Conservation (phyloP, 2,797 vertebrate genomes). For the Podargus strigoides region DNA sequence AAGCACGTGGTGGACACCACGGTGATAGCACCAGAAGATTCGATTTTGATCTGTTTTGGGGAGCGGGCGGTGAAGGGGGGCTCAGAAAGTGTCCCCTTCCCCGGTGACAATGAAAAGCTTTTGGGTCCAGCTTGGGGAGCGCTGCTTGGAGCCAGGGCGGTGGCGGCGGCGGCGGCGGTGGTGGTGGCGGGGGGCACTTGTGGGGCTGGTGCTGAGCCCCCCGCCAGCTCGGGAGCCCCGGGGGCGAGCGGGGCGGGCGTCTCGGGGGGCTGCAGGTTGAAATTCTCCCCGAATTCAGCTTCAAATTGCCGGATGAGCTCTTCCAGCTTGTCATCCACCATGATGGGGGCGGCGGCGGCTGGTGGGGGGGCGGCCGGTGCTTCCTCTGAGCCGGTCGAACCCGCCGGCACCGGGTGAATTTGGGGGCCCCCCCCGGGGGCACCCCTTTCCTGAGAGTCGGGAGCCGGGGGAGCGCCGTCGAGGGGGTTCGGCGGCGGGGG, state of each 20-base stretch:
- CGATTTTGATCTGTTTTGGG: constrained; percentile 92
- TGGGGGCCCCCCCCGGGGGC: constrained; percentile 44
- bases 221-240: constrained; percentile 40
- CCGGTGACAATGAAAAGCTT: constrained; percentile 24
- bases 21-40: constrained; percentile 88
- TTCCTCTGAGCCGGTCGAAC: not conserved
- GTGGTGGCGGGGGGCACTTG: constrained; percentile 3
- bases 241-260: constrained; percentile 23
- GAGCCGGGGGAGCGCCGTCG: constrained; percentile 71
- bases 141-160: not conserved
- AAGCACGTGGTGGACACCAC: constrained; percentile 93
- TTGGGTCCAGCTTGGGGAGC: not conserved
- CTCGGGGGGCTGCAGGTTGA: constrained; percentile 64
- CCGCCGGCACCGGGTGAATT: not conserved
- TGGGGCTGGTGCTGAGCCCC: not conserved
- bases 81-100: constrained; percentile 64
- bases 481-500: not conserved
- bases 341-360: constrained; percentile 69
- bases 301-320: constrained; percentile 95
- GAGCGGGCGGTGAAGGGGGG: constrained; percentile 78
- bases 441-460: constrained; percentile 92
- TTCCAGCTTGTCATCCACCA: constrained; percentile 91
- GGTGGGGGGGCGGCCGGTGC: not conserved
- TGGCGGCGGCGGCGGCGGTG: not conserved
- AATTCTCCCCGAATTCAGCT: constrained; percentile 88